Conservation (phyloP, 1,140 invertebrate genomes). For the Limonius californicus region DNA sequence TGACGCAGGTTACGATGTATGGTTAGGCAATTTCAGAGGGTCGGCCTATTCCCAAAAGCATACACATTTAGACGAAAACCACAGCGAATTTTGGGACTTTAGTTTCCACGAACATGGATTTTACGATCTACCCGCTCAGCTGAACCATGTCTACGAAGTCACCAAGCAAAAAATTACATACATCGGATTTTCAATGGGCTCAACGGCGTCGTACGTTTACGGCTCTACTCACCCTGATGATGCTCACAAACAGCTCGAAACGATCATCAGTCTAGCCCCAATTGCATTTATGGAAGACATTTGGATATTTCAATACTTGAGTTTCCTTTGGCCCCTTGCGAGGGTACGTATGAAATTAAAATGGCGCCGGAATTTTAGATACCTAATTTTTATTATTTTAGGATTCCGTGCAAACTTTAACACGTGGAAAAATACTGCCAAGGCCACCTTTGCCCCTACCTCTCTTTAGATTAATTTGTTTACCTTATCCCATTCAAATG, state of each 20-base stretch:
- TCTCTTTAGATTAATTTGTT: no score
- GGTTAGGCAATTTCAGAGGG: conserved; percentile 63
- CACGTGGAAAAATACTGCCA: no score
- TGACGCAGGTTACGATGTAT: no score
- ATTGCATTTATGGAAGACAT: not conserved
- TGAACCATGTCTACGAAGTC: conserved; percentile 50
- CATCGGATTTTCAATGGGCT: conserved; percentile 58
- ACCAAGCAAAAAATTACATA: conserved; percentile 56
- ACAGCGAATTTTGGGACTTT: conserved; percentile 59
- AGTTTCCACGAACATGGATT: conserved; percentile 53
- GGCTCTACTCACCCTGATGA: not conserved
- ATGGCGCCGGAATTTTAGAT: no score
- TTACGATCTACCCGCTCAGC: conserved; percentile 51
- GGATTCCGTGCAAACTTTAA: not conserved
- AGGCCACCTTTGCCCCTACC: no score
- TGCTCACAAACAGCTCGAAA: conserved; percentile 6
- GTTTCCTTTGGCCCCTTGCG: no score
- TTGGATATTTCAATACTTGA: no score
- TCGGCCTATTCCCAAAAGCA: conserved; percentile 56
- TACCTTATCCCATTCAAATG: conserved; percentile 11
- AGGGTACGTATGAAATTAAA: no score
- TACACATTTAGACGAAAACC: conserved; percentile 41
- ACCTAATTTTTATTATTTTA: not conserved
- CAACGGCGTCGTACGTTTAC: conserved; percentile 38
- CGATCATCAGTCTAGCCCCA: conserved; percentile 18